These are phyloP conservation scores for Tipula vernalis DNA, from an alignment of 2,888 invertebrate species.

Conservation along the genomic window DNA sequence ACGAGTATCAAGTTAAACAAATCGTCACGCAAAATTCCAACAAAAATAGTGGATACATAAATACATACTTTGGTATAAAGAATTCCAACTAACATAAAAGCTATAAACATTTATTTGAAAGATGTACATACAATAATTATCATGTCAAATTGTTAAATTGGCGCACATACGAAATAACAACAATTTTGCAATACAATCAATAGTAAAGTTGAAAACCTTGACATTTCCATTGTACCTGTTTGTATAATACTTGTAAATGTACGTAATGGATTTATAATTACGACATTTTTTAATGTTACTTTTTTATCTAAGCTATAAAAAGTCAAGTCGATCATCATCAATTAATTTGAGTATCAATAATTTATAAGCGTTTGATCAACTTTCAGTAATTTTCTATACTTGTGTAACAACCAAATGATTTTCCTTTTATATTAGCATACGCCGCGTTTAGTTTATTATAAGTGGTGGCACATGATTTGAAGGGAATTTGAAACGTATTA, in stretches of 20 bases:
- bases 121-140: neutral
- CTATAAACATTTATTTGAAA: neutral
- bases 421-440: neutral
- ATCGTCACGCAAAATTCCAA: neutral
- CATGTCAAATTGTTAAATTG: neutral
- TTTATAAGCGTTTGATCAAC: neutral
- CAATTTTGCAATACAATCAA: neutral
- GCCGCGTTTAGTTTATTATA: neutral
- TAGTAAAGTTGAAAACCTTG: neutral
- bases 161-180: neutral
- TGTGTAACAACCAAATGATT: neutral
- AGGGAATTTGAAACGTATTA: neutral
- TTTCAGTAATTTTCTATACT: neutral
- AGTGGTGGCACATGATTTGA: neutral
- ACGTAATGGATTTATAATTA: neutral
- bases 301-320: neutral
- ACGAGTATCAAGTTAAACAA: neutral
- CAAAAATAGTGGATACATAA: neutral
- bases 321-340: neutral
- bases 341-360: neutral
- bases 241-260: neutral
- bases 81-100: neutral
- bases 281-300: neutral
- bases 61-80: neutral
- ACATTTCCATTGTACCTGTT: neutral